Base-by-base conservation (phyloP, 2,888 invertebrate species). In the Malacosoma neustria region DNA sequence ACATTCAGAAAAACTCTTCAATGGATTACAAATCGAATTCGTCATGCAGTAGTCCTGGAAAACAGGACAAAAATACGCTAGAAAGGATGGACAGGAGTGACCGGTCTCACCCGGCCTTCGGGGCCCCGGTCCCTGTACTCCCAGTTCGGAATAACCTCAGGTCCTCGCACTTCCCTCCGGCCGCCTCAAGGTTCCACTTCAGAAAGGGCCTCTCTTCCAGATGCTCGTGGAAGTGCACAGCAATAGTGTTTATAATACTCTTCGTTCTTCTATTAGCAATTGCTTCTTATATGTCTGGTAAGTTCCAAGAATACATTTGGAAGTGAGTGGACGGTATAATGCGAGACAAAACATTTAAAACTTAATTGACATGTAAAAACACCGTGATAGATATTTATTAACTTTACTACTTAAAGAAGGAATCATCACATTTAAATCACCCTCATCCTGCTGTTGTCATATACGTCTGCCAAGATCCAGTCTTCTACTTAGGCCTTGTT, bases 161-260 rank as follows among this genome's bases (percentile, higher is more conserved):
- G 53, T 89, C 92, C 48, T 90, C 91, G 60, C 92, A 93, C 76
- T 93, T 92, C 69, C 90, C 92, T 49, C 89, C 88, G 32, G 86
- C 89, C 13, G 87, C 89, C 51, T 92, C 93, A 54, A 89, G 94
- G 60, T 94, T 94, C 85, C 95, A 94, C 80, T 94, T 95, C 80
- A 91, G 93, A 70, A 95, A 95, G 88, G 94, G 93, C 57, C 87
- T 95, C 59, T 91, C 93, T 40, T 92, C 94, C 55, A 89, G 90
- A 61, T 97, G 97, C 84, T 94, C 95, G 47, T 97, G 97, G 95
- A 94, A 94, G 77, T 95, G 96, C 81, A 92, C 95, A 54, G 95
- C 96, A 48, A 93, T 97, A 69, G 91, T 93, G 53, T 93, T 95
- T 71, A 92, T 96, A 68, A 89, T 94, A 76, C 89, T 96, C 57